These are phyloP conservation scores for Patagioenas fasciata DNA, from an alignment of 2,113 vertebrate species.

Conservation along the genomic window DNA sequence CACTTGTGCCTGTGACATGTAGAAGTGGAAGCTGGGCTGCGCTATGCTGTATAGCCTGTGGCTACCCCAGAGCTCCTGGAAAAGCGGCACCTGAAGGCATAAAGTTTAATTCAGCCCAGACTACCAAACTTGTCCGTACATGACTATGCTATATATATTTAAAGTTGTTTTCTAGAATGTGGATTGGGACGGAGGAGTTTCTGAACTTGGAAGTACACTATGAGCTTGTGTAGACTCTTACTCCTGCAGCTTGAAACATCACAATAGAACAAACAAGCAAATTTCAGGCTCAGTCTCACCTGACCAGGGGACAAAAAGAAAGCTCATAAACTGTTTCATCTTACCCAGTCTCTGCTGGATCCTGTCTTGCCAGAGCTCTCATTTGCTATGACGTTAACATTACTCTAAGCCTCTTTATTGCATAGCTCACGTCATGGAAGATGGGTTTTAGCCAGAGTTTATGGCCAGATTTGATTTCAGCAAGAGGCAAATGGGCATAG, in stretches of 20 bases:
- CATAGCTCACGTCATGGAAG: accelerated
- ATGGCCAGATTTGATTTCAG: neutral
- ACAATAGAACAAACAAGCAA: neutral
- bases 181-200: neutral
- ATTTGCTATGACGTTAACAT: neutral
- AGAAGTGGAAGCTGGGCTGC: neutral
- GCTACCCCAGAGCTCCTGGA: neutral
- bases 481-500: neutral
- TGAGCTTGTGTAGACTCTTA: neutral
- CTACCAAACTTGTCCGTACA: neutral
- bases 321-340: neutral
- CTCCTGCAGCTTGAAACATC: neutral
- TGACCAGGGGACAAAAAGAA: neutral
- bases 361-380: neutral
- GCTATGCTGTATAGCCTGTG: neutral
- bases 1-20: neutral
- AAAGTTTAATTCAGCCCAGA: neutral
- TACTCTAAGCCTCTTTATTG: neutral
- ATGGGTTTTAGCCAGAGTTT: neutral
- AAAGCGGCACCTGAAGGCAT: neutral
- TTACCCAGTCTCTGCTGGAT: neutral
- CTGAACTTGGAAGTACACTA: neutral
- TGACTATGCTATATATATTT: neutral
- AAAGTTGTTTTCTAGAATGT: neutral
- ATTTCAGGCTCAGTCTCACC: neutral